Evolutionary conservation across 2,888 invertebrate species (phyloP).

Genomic region (Epistrophe eligans): DNA sequence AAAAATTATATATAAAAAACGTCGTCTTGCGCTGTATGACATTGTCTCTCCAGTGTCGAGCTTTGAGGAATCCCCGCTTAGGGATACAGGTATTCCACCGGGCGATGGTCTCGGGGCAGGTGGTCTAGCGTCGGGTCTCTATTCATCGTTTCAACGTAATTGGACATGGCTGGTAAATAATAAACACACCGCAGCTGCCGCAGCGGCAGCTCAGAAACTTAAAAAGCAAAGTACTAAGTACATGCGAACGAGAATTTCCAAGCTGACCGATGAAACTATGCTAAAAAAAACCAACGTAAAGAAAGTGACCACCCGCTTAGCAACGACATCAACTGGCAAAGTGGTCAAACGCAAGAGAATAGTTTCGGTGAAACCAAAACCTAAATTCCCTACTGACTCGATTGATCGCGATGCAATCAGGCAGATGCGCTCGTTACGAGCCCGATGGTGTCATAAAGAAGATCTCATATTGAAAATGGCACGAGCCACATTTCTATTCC

Average conservation of each 20-base stretch:
- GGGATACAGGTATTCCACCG: conserved; percentile 87
- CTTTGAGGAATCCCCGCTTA: conserved; percentile 80
- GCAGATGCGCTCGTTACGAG: conserved; percentile 86
- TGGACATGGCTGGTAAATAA: conserved; percentile 85
- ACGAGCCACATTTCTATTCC: conserved; percentile 86
- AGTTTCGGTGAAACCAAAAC: conserved; percentile 14
- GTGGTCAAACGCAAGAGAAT: conserved; percentile 58
- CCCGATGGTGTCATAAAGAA: conserved; percentile 88
- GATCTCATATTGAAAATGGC: conserved; percentile 89
- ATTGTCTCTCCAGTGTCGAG: conserved; percentile 71
- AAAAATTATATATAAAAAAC: conserved; percentile 39
- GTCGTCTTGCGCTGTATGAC: conserved; percentile 77
- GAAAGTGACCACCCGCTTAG: conserved; percentile 50
- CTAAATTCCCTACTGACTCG: conserved; percentile 85
- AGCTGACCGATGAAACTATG: conserved; percentile 30
- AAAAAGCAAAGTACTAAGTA: conserved; percentile 48
- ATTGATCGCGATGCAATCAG: conserved; percentile 87
- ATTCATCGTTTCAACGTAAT: conserved; percentile 87
- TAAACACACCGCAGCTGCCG: conserved; percentile 62
- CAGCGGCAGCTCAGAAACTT: conserved; percentile 54
- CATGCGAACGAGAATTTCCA: conserved; percentile 57
- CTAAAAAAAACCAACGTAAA: conserved; percentile 38
- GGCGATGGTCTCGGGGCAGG: conserved; percentile 88
- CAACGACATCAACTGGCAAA: conserved; percentile 37
- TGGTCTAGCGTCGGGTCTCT: conserved; percentile 89